phyloP scores from a whole-genome alignment of 2,888 invertebrate species.

The Keiferia lycopersicella region DNA sequence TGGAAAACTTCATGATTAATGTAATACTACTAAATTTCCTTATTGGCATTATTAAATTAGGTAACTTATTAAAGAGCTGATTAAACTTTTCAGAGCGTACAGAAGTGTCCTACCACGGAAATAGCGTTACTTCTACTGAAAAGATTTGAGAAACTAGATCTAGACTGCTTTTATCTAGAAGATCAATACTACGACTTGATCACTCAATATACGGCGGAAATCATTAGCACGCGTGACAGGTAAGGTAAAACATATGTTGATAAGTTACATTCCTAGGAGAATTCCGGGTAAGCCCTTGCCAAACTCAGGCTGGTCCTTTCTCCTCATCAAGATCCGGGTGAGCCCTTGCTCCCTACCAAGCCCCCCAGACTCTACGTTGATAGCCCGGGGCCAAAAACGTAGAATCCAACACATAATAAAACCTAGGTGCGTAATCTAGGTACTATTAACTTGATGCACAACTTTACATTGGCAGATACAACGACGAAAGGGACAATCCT shows the following conservation, averaged over 20 bases:
- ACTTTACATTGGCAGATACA: slow-evolving; percentile 78
- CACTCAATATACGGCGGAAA: slow-evolving; percentile 84
- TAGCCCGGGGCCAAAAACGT: no score
- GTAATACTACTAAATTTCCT: slow-evolving; percentile 46
- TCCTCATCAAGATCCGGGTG: no score
- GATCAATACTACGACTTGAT: slow-evolving; percentile 88
- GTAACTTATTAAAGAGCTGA: no score
- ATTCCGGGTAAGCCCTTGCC: no score
- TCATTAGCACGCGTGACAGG: slow-evolving; percentile 86
- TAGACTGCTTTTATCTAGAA: slow-evolving; percentile 87
- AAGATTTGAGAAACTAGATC: slow-evolving; percentile 87
- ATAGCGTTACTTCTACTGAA: slow-evolving; percentile 73
- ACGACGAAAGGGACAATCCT: slow-evolving; percentile 88
- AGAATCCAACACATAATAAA: no score
- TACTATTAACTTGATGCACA: no score
- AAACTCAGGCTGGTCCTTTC: no score
- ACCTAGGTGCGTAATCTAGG: no score
- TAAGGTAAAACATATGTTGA: slow-evolving; percentile 39
- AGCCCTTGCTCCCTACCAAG: no score
- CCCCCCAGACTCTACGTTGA: no score
- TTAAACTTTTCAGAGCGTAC: slow-evolving; percentile 58
- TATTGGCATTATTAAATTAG: not conserved
- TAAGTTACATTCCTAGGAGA: no score
- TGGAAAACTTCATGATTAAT: slow-evolving; percentile 87
- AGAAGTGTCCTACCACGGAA: slow-evolving; percentile 75